Conservation (phyloP, 2,888 invertebrate species). For the Drosophila siamana region DNA sequence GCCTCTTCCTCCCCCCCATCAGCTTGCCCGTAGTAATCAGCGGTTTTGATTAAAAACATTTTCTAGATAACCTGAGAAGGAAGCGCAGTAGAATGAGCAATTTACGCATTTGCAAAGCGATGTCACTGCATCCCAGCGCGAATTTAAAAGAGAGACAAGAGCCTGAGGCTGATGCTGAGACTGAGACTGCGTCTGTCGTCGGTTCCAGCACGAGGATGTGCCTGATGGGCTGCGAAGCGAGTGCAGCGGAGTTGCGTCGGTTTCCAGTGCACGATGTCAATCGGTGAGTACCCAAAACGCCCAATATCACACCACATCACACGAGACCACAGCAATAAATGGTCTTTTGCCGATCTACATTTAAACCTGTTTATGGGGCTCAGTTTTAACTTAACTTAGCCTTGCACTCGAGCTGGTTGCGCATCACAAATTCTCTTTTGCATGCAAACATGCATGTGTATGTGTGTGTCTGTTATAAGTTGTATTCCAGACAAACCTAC, state of each 20-base stretch:
- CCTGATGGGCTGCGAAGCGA: constrained; percentile 73
- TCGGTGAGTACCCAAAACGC: constrained; percentile 62
- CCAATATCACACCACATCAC: constrained; percentile 19
- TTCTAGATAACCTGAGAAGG: not conserved
- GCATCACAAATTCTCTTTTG: constrained; percentile 53
- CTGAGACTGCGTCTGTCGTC: not conserved
- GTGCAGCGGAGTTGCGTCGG: constrained; percentile 71
- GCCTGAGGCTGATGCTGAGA: not conserved
- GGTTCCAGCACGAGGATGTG: constrained; percentile 55
- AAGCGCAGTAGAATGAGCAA: constrained; percentile 44
- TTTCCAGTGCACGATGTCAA: constrained; percentile 77
- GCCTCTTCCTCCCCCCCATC: not conserved
- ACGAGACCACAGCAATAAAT: not conserved
- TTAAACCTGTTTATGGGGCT: constrained; percentile 50
- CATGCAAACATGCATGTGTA: constrained; percentile 3
- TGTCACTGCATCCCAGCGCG: constrained; percentile 61
- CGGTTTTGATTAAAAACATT: not conserved
- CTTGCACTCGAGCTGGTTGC: constrained; percentile 57
- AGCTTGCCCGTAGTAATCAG: constrained; percentile 6
- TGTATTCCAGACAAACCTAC: constrained; percentile 11
- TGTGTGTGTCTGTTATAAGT: constrained; percentile 1
- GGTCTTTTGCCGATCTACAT: constrained; percentile 35
- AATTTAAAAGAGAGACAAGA: constrained; percentile 5
- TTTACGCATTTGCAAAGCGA: constrained; percentile 62
- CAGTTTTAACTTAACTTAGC: not conserved